A percentile compares a stretch with the other conserved stretches of the same genome.
Conservation (phyloP, 2,888 invertebrate species). For the Tenodera sinensis region DNA sequence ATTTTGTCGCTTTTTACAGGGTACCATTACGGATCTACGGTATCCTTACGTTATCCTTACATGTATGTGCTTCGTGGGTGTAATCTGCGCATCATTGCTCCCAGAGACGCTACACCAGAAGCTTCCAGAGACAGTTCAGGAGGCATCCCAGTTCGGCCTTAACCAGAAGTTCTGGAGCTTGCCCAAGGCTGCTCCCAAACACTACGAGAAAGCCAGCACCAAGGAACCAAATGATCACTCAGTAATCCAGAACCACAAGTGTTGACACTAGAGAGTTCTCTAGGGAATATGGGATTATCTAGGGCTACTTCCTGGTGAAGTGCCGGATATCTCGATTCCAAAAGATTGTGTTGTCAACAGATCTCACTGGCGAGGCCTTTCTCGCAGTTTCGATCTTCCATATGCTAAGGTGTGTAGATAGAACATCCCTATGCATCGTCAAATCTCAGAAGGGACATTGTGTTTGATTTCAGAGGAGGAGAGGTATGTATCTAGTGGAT, state of each 20-base stretch:
- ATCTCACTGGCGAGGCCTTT: background rate
- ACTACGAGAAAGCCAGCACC: background rate
- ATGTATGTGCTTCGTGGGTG: conserved; percentile 47
- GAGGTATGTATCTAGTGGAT: background rate
- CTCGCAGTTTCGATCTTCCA: background rate
- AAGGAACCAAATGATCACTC: background rate
- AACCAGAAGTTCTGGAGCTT: conserved; percentile 39
- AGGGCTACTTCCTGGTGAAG: background rate
- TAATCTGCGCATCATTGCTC: conserved; percentile 50
- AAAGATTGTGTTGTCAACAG: background rate
- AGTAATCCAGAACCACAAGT: background rate
- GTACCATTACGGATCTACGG: conserved; percentile 39
- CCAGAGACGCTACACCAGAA: conserved; percentile 62
- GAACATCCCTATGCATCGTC: background rate
- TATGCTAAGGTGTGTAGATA: background rate
- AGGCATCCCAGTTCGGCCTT: conserved; percentile 56
- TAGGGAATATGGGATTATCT: background rate
- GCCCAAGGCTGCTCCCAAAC: background rate
- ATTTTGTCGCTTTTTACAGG: background rate
- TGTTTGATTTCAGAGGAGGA: background rate
- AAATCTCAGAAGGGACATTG: no score
- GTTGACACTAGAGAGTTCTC: background rate
- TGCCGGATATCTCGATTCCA: background rate
- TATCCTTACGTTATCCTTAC: conserved; percentile 46
- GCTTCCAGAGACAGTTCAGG: conserved; percentile 61